Base-by-base conservation (phyloP, 2,797 vertebrate genomes). In the Tiaroga cobitis region DNA sequence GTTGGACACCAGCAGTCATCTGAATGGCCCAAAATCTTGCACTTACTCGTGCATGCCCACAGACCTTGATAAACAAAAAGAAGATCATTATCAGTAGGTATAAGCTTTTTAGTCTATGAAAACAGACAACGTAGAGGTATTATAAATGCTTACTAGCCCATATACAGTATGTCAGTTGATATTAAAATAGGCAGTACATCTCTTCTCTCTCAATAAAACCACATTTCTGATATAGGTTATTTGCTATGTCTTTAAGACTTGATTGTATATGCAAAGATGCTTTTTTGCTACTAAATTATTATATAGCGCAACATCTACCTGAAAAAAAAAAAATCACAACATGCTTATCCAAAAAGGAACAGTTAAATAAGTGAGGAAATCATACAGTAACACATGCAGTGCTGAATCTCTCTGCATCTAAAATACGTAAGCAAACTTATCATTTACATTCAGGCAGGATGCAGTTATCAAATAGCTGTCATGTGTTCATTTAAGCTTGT, bases 1-100 rank as follows among this genome's bases (percentile, higher is more conserved):
- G 97, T 96, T 15, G 98, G 98, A 90, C 97, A 99, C 98, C 98
- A 99, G 93, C 98, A 99, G 85, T 97, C 96, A 80, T 99, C 98
- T 0, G 98, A 99, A 91, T 99, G 98, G n/a, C 98, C 98, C 82
- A 99, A 95, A 89, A 99, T 96, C 92, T 98, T 99, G 92, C 98
- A 99, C 89, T 99, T 98, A 0, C 97, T 98, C 0, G 98, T 99
- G 91, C 98, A 99, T 0, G 98, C 97, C 98, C 97, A 99, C 87
- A 99, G 92, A 92, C 96, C 98, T 99, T 56, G 10, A 67, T 63
- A 87, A 86, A 79, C 21, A 65, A 43, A 65, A 39, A 81, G 68
- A 29, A 54, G 8, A 83, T 7, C 19, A 32, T 34, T 11, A 18
- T 8, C 51, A 74, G 8, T 51, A 51, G 32, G 43, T 51, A 51